These are phyloP conservation scores for Theristus sp. DNA, from an alignment of 2,888 invertebrate genomes.

Conservation along the genomic window DNA sequence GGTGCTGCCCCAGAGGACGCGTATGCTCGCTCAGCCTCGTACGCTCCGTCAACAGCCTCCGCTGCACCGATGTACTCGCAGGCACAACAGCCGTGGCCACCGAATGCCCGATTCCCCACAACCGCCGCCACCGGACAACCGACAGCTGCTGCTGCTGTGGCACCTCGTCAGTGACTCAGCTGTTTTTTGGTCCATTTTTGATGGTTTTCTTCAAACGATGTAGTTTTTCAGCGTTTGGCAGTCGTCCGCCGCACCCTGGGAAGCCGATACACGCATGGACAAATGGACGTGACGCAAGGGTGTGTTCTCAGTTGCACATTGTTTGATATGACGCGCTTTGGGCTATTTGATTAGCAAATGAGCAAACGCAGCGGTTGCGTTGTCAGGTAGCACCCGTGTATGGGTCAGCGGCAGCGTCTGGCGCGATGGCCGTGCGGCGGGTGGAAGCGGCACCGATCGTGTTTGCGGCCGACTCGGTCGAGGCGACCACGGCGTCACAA, in stretches of 20 bases:
- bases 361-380: too few species aligned
- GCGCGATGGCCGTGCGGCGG: too few species aligned
- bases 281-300: too few species aligned
- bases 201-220: background rate
- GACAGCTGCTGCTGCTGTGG: background rate
- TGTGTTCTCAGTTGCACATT: too few species aligned
- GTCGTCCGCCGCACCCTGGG: too few species aligned
- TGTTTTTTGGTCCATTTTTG: background rate
- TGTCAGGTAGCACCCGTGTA: too few species aligned
- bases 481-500: constrained; percentile 5
- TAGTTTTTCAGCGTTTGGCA: background rate
- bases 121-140: background rate
- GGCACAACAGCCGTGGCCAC: too few species aligned
- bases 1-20: background rate
- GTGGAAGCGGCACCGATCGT: constrained; percentile 1
- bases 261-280: too few species aligned
- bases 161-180: background rate
- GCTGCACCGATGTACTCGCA: too few species aligned
- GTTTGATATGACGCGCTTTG: too few species aligned
- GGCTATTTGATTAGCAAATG: too few species aligned
- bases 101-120: background rate
- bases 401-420: too few species aligned
- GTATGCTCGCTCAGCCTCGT: background rate
- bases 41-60: background rate
- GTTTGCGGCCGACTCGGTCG: constrained; percentile 8